phyloP scores from a whole-genome alignment of 2,797 vertebrate genomes.

The Acipenser transmontanus region DNA sequence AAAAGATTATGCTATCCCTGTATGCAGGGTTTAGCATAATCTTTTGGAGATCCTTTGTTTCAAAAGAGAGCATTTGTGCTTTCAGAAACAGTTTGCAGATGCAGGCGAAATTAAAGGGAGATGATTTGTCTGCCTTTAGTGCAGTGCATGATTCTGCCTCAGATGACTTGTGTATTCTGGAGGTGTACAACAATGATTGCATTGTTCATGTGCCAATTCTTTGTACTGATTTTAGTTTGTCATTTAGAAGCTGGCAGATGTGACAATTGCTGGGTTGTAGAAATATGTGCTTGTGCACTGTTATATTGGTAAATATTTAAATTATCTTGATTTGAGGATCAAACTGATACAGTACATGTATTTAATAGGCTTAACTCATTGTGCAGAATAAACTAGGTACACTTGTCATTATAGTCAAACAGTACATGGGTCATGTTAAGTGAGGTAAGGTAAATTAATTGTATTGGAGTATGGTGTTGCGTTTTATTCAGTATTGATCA shows the following conservation, averaged over 20 bases:
- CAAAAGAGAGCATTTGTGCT: conserved; percentile 18
- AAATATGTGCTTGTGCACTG: conserved; percentile 8
- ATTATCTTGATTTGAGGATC: too few species aligned
- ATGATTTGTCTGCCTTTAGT: conserved; percentile 12
- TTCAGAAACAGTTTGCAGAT: conserved; percentile 18
- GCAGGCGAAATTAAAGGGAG: conserved; percentile 9
- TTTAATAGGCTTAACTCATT: too few species aligned
- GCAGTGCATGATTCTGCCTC: conserved; percentile 15
- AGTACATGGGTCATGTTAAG: too few species aligned
- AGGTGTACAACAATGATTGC: conserved; percentile 20
- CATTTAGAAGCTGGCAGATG: conserved; percentile 31
- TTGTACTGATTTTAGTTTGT: conserved; percentile 21
- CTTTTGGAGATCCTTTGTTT: conserved; percentile 31
- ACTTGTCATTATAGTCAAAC: too few species aligned
- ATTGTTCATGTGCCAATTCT: conserved; percentile 17
- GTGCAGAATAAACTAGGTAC: too few species aligned
- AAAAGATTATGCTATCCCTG: conserved; percentile 26
- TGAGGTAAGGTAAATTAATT: too few species aligned
- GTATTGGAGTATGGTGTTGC: too few species aligned
- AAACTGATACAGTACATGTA: too few species aligned
- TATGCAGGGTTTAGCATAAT: conserved; percentile 18
- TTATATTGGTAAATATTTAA: neutral
- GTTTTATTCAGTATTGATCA: too few species aligned
- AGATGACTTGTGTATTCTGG: conserved; percentile 21
- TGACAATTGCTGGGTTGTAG: conserved; percentile 27